Evolutionary conservation across 2,797 vertebrate genomes (phyloP), one percentile per base, ranked within the genome.

Genomic region (Spizella passerina): DNA sequence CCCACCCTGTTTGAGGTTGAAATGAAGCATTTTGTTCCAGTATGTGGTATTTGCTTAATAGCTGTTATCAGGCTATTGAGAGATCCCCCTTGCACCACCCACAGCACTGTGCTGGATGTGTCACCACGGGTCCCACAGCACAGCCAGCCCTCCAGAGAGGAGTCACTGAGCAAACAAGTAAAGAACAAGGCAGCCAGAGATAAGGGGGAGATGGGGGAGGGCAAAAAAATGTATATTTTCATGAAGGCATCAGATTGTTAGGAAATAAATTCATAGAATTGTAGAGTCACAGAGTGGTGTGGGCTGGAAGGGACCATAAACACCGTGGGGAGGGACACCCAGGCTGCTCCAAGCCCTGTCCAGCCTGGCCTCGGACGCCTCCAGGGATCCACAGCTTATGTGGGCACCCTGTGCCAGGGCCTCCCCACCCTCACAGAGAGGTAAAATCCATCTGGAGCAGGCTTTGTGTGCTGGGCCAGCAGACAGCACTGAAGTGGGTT

Each of bases 11-110:
- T 72, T 88, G 94, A 95, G 81, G 66, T 24, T 86, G 86, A 70
- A 90, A 64, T 22, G 47, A 95, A 93, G 80, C 66, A 23, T 80
- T 88, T 88, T 92, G 84, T 78, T 52, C 71, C 87, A 85, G 78
- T 46, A 5, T 69, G 69, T 65, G 88, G 47, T 86, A 63, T 96
- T 96, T 95, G 82, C 90, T 77, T 76, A 94, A 92, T 72, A 88
- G 81, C 60, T 71, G 78, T 93, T 94, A 96, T 96, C 93, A 79
- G 36, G 90, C 50, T 82, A 32, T 93, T 84, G 76, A 22, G 66
- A 88, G 92, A 56, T 92, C 23, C 78, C 75, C 73, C 81, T 76
- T 73, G 63, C 78, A 76, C 76, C 43, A 1, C 66, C 77, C 70
- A 21, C 39, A 79, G 83, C 23, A 34, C 72, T 5, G 41, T 24